Conservation (phyloP, 2,888 invertebrate species). For the Loripinus fragilis region DNA sequence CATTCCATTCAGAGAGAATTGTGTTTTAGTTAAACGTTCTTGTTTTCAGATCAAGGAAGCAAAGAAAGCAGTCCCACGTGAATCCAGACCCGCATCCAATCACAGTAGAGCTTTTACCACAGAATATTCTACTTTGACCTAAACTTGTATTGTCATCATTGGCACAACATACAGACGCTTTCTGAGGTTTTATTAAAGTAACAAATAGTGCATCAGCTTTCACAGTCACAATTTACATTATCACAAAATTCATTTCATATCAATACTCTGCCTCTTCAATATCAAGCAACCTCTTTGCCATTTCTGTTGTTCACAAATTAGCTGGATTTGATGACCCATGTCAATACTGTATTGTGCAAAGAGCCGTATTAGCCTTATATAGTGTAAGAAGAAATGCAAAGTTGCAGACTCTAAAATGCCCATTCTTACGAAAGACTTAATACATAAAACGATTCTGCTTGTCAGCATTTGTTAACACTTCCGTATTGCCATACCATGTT, state of each 20-base stretch:
- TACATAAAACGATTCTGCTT: background rate
- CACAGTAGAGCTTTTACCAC: conserved; percentile 17
- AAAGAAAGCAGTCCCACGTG: conserved; percentile 14
- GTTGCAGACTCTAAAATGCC: background rate
- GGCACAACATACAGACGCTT: background rate
- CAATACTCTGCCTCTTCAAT: conserved; percentile 10
- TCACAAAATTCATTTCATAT: conserved; percentile 7
- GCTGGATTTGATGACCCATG: background rate
- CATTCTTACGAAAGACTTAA: background rate
- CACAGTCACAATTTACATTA: background rate
- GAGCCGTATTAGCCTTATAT: conserved; percentile 18
- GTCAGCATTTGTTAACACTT: background rate
- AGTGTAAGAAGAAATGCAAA: conserved; percentile 14
- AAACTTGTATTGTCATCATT: background rate
- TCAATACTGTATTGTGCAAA: conserved; percentile 5
- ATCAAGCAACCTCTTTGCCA: conserved; percentile 14
- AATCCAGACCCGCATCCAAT: conserved; percentile 14
- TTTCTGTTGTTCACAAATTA: background rate
- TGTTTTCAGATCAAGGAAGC: conserved; percentile 35
- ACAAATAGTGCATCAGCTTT: background rate
- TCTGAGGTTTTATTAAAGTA: background rate
- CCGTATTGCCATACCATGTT: conserved; percentile 9
- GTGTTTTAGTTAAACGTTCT: conserved; percentile 28
- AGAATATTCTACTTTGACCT: conserved; percentile 1
- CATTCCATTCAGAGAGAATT: conserved; percentile 21